Evolutionary conservation across 1,140 invertebrate genomes (phyloP), one percentile per base, ranked within the genome.

Genomic region (Meteorus sp.): DNA sequence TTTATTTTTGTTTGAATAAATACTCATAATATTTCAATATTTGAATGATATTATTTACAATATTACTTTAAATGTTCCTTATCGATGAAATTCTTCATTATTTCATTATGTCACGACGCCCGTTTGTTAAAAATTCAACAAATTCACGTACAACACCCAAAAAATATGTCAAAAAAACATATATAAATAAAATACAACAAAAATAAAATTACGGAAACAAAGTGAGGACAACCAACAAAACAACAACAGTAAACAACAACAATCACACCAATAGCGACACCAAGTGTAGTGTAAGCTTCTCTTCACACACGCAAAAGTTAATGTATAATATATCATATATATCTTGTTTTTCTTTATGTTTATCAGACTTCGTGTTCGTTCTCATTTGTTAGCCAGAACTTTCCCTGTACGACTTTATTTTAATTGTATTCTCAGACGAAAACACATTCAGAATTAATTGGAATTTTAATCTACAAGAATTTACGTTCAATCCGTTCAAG

Each of bases 201-300:
- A 52, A 55, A 44, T 43, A 56, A 37, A 37, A 53, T 47, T 50
- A 58, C 39, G 54, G 52, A 48, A 58, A 62, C 31, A 53, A 48
- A 62, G 50, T 54, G 56, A 43, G 44, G 56, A 58, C 35, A 54
- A 57, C 29, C 19, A 61, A 57, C 67, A 78, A 76, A 76, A 76
- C 73, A 77, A 51, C 45, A 50, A 78, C 56, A 58, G 47, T 50
- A 50, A 50, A 58, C 45, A 58, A 35, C 33, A 52, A 37, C 56
- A 58, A 58, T 58, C 56, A 58, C 76, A 79, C 71, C 76, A 79
- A 79, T 77, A 79, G 76, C 78, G 76, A 78, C 77, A 80, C 72
- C 78, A 78, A 79, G 75, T 76, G 74, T 78, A 79, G 74, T 77
- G 74, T 77, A 79, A 80, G 78, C 77, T 71, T 73, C n/a, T 76